Base-by-base conservation (phyloP, 2,888 invertebrate genomes). In the Baccha elongata region DNA sequence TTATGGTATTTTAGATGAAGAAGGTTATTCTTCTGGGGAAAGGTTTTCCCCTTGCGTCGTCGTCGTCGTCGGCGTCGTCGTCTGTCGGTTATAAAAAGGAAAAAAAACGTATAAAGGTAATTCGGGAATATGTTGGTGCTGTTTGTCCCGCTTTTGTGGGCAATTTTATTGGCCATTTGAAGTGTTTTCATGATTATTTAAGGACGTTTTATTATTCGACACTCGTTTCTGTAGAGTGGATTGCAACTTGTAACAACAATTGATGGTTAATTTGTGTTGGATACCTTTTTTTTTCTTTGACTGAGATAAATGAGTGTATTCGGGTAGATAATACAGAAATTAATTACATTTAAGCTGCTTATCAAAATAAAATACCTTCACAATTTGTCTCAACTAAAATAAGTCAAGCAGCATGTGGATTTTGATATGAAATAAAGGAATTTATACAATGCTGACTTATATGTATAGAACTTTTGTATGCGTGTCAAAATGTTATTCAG, bases 91-190 rank as follows among this genome's bases (percentile, higher is more conserved):
- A 35, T 37, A 35, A 65, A 76, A 48, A 44, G 11, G 5, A n/a
- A 26, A 65, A 50, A 46, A 32, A 52, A 15, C 5, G 17, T 10
- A 58, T 64, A 55, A 69, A 75, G 58, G 60, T 62, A 67, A 76
- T 71, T 74, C 58, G 19, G 48, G 42, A 58, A 65, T 55, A 60
- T 17, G 11, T 40, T 55, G 7, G 46, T 32, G 42, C 62, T 40
- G 50, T 58, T 23, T 68, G 72, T 83, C 72, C 72, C 60, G 60
- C 68, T 78, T 83, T 83, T 83, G 78, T 78, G 78, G 83, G 83
- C 53, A 78, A 78, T 78, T 78, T 83, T 73, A 83, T 83, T 78
- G 68, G 76, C 78, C 68, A 68, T 83, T 83, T 78, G 62, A 78
- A 83, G 78, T 83, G 72, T 78, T 78, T 83, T 76, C 53, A 80